Percentiles rank a stretch among this genome's conserved stretches.
phyloP scores from a whole-genome alignment of 2,113 vertebrate species.

The Ochotona princeps region DNA sequence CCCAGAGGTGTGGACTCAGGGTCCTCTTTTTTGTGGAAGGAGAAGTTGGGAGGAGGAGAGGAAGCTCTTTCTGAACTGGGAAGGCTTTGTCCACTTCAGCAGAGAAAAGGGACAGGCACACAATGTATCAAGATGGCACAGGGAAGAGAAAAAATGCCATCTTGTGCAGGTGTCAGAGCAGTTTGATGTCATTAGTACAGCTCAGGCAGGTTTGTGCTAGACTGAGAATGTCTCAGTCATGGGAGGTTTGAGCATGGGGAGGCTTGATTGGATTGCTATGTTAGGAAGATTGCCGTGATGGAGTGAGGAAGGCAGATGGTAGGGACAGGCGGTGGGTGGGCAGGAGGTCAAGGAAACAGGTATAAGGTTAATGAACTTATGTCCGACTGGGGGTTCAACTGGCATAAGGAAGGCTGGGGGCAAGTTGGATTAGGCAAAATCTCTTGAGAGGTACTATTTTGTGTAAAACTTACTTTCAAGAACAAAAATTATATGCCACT shows the following conservation, averaged over 20 bases:
- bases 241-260: neutral
- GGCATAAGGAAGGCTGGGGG: neutral
- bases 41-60: neutral
- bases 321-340: neutral
- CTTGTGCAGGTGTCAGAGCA: neutral
- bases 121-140: neutral
- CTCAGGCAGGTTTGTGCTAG: neutral
- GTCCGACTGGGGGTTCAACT: neutral
- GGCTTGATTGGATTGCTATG: neutral
- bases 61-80: neutral
- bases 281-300: neutral
- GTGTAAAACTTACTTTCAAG: constrained; percentile 5
- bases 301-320: neutral
- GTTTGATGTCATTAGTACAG: neutral
- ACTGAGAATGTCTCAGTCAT: neutral
- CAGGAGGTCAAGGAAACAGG: neutral
- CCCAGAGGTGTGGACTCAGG: neutral
- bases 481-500: neutral
- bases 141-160: neutral
- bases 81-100: neutral
- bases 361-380: neutral
- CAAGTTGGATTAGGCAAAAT: neutral
- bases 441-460: neutral
- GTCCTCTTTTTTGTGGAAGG: neutral
- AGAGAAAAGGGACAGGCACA: neutral